phyloP scores from a whole-genome alignment of 2,888 invertebrate genomes.

The Salticus scenicus region DNA sequence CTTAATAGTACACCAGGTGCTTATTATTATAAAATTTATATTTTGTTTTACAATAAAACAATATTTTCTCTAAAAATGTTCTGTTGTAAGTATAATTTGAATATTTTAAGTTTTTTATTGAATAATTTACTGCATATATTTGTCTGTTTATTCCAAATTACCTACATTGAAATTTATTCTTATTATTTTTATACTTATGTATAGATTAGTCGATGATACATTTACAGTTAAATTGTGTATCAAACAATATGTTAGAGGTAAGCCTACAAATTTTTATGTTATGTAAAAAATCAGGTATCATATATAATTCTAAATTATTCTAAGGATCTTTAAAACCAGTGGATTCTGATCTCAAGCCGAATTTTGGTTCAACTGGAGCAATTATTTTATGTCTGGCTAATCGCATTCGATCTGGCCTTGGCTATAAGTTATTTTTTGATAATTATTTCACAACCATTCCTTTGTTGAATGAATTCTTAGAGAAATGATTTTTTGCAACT shows the following conservation, averaged over 20 bases:
- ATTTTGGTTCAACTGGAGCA: too few relatives aligned
- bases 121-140: background rate
- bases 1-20: background rate
- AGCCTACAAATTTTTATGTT: background rate
- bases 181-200: background rate
- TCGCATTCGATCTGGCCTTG: background rate
- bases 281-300: background rate
- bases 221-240: too few relatives aligned
- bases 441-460: background rate
- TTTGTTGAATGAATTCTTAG: background rate
- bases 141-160: conserved; percentile 13
- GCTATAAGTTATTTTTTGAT: too few relatives aligned
- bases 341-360: too few relatives aligned
- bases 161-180: background rate
- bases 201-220: background rate
- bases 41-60: conserved; percentile 19
- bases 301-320: background rate
- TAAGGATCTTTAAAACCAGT: background rate
- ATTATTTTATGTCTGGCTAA: background rate
- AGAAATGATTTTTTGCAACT: background rate
- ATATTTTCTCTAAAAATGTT: background rate
- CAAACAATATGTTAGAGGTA: background rate
- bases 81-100: conserved; percentile 11
- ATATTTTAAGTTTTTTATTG: conserved; percentile 25
- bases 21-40: background rate